Conservation (phyloP, 2,113 vertebrate species). For the Burhinus bistriatus region DNA sequence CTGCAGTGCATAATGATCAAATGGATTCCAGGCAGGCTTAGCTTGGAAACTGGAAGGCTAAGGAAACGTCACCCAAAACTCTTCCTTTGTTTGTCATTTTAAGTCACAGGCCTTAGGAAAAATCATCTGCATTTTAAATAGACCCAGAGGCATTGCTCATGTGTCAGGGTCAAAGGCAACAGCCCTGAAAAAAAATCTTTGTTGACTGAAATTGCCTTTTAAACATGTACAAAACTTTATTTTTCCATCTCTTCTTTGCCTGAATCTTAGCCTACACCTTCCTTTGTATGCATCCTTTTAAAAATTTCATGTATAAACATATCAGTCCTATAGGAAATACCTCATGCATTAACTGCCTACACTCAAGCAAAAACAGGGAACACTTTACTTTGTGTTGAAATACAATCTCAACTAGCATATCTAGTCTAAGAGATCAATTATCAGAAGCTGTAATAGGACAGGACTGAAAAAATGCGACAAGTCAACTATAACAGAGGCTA, state of each 20-base stretch:
- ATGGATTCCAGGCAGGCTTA: slow-evolving; percentile 59
- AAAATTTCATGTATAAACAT: neutral
- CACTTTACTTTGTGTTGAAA: neutral
- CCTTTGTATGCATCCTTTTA: neutral
- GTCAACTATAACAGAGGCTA: neutral
- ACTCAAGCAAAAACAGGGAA: neutral
- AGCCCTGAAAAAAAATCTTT: slow-evolving; percentile 1
- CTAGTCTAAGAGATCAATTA: neutral
- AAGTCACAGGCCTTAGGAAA: slow-evolving; percentile 11
- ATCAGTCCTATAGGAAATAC: neutral
- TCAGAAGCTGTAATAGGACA: neutral
- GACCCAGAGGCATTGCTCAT: neutral
- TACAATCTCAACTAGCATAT: neutral
- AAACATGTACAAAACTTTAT: neutral
- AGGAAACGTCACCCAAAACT: slow-evolving; percentile 28
- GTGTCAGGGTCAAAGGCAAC: slow-evolving; percentile 5
- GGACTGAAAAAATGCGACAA: neutral
- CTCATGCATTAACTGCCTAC: neutral
- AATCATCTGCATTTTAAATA: slow-evolving; percentile 42
- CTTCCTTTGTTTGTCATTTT: slow-evolving; percentile 51
- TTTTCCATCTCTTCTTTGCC: neutral
- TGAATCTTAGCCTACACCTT: neutral
- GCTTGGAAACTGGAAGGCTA: slow-evolving; percentile 36
- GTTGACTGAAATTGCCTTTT: neutral
- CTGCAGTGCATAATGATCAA: slow-evolving; percentile 54